A percentile compares a stretch with the other conserved stretches of the same genome.
Conservation (phyloP, 2,797 vertebrate genomes). For the Semotilus atromaculatus region DNA sequence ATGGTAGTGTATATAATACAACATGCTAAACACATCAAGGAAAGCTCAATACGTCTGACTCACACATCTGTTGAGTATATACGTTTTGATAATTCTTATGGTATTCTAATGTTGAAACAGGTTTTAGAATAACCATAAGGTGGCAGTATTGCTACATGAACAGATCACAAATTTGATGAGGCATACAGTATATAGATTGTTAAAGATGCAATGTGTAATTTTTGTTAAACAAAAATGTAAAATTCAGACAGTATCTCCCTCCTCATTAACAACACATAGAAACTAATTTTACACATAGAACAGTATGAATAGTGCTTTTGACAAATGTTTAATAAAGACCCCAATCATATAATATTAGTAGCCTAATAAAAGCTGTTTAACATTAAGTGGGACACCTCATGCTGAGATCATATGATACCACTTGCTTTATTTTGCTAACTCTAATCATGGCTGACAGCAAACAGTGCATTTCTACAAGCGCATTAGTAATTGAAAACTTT, state of each 20-base stretch:
- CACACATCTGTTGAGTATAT: neutral
- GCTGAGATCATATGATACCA: neutral
- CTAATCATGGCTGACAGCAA: neutral
- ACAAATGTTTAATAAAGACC: neutral
- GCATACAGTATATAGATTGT: neutral
- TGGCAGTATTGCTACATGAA: constrained; percentile 18
- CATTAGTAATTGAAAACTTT: neutral
- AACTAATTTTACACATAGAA: neutral
- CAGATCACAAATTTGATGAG: neutral
- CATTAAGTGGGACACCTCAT: neutral
- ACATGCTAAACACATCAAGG: neutral
- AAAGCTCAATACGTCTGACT: neutral
- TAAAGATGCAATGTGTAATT: too few species aligned
- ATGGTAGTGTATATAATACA: neutral
- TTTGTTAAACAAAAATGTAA: neutral
- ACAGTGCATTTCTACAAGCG: neutral
- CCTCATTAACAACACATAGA: neutral
- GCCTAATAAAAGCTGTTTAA: neutral
- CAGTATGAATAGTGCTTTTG: neutral
- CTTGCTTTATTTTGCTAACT: neutral
- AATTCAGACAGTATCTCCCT: neutral
- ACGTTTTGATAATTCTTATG: neutral
- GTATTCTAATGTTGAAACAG: neutral
- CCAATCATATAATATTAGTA: neutral
- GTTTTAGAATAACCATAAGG: constrained; percentile 18